A percentile compares a stretch with the other conserved stretches of the same genome.
Evolutionary conservation across 2,888 invertebrate species (phyloP).

Genomic region (Harpalus rufipes): DNA sequence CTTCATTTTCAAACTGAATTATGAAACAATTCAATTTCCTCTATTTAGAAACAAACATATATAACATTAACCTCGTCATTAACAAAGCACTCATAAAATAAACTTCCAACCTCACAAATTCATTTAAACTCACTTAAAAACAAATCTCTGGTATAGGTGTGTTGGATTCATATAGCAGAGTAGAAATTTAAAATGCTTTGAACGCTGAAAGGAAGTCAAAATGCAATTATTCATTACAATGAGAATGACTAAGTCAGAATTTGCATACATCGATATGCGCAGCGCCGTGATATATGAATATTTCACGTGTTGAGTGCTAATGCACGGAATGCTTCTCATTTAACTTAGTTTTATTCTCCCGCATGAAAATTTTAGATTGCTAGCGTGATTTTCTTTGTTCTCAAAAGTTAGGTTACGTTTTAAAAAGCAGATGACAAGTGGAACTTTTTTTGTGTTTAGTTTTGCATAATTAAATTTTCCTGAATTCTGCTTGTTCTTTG

Average conservation of each 20-base stretch:
- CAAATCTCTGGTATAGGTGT: too few species aligned
- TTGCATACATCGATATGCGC: constrained; percentile 45
- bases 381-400: constrained; percentile 3
- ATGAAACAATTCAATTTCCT: too few species aligned
- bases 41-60: too few species aligned
- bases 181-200: constrained; percentile 26
- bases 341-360: constrained; percentile 12
- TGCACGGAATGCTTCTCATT: constrained; percentile 7
- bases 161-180: background rate
- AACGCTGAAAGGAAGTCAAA: constrained; percentile 22
- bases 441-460: constrained; percentile 18
- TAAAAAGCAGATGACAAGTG: constrained; percentile 37
- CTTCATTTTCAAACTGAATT: too few species aligned
- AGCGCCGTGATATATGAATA: constrained; percentile 15
- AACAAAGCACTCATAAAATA: too few species aligned
- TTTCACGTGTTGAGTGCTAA: background rate
- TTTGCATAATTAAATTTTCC: constrained; percentile 44
- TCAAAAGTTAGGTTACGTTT: constrained; percentile 31
- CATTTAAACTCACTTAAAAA: background rate
- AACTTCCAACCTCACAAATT: background rate
- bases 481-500: background rate
- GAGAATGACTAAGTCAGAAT: constrained; percentile 28
- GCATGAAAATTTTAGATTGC: constrained; percentile 22
- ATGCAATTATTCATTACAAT: constrained; percentile 46
- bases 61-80: too few species aligned